phyloP scores from a whole-genome alignment of 2,888 invertebrate genomes.

The Ichneumon xanthorius region DNA sequence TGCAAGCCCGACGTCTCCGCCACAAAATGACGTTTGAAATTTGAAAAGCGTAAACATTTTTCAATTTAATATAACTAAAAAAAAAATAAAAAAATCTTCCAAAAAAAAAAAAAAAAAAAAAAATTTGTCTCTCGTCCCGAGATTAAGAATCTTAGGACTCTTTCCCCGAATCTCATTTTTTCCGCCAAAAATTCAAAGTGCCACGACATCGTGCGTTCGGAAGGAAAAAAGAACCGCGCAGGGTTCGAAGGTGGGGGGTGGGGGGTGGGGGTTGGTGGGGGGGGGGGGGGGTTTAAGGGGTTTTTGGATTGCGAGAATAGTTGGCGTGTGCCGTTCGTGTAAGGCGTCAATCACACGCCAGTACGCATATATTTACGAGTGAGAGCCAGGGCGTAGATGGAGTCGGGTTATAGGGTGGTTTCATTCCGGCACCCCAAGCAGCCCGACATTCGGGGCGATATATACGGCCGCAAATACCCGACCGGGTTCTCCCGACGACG shows the following conservation, averaged over 20 bases:
- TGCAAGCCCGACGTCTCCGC: too few relatives aligned
- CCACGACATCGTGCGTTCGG: background rate
- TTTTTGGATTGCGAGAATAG: slow-evolving; percentile 66
- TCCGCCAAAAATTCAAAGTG: background rate
- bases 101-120: too few relatives aligned
- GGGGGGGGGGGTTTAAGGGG: too few relatives aligned
- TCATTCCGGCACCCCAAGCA: slow-evolving; percentile 57
- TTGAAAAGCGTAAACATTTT: too few relatives aligned
- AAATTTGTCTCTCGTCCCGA: too few relatives aligned
- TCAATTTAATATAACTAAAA: background rate
- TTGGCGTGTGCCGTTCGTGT: slow-evolving; percentile 79
- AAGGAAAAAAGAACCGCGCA: slow-evolving; percentile 28
- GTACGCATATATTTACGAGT: slow-evolving; percentile 83
- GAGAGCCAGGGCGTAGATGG: slow-evolving; percentile 9
- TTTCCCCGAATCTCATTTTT: background rate
- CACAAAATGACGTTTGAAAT: too few relatives aligned
- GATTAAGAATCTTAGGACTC: background rate
- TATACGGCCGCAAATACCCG: slow-evolving; percentile 44
- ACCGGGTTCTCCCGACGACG: slow-evolving; percentile 68
- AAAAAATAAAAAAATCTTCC: background rate
- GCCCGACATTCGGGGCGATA: slow-evolving; percentile 29
- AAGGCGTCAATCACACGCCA: slow-evolving; percentile 84
- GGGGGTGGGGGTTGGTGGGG: too few relatives aligned
- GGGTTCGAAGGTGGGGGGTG: slow-evolving; percentile 12
- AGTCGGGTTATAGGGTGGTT: slow-evolving; percentile 39